Conservation (phyloP, 2,888 invertebrate species). For the Odontocerum albicorne region DNA sequence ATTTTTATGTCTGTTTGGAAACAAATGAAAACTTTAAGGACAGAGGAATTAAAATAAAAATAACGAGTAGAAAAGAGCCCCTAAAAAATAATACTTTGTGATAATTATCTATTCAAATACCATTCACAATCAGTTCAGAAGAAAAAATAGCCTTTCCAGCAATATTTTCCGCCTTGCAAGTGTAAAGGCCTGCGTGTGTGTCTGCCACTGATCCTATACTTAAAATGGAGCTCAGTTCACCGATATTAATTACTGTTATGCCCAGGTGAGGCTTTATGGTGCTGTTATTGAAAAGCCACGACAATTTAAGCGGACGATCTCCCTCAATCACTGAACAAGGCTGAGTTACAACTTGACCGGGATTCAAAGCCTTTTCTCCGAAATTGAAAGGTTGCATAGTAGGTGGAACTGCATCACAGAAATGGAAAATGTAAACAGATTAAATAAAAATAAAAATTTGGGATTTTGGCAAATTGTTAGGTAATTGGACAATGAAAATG, state of each 20-base stretch:
- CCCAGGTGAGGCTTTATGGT: constrained; percentile 49
- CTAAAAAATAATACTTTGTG: too few species aligned
- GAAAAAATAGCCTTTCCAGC: constrained; percentile 58
- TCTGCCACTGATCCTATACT: constrained; percentile 59
- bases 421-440: neutral
- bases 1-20: too few species aligned
- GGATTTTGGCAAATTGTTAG: neutral
- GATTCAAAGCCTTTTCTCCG: constrained; percentile 61
- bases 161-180: constrained; percentile 60
- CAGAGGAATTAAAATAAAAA: too few species aligned
- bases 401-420: constrained; percentile 47
- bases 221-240: constrained; percentile 57
- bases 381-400: constrained; percentile 60
- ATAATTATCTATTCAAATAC: constrained; percentile 16
- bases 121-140: constrained; percentile 57
- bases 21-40: too few species aligned
- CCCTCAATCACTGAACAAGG: constrained; percentile 65
- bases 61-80: too few species aligned
- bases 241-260: constrained; percentile 55
- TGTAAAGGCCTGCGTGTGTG: constrained; percentile 61
- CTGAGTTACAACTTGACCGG: constrained; percentile 61
- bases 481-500: neutral
- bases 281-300: constrained; percentile 57
- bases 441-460: constrained; percentile 6
- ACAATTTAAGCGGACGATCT: constrained; percentile 65